phyloP scores from a whole-genome alignment of 2,888 invertebrate genomes.

The Cheilosia grossa region DNA sequence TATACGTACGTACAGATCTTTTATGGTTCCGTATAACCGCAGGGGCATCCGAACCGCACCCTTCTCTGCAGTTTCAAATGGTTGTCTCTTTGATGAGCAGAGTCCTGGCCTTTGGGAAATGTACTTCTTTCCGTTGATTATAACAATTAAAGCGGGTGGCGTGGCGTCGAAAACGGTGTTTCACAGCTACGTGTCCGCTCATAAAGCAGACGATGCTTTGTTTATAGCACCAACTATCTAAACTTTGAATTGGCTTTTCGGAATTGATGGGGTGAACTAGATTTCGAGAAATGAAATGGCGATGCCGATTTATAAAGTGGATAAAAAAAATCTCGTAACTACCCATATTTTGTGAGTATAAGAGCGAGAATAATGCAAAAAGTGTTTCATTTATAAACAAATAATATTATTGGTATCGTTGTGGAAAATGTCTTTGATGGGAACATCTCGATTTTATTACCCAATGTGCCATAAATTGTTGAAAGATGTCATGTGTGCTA shows the following conservation, averaged over 20 bases:
- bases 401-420: no score
- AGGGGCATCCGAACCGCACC: constrained; percentile 29
- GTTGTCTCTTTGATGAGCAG: constrained; percentile 67
- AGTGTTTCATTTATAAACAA: no score
- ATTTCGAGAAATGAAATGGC: constrained; percentile 28
- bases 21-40: constrained; percentile 69
- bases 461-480: no score
- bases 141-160: constrained; percentile 57
- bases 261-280: constrained; percentile 22
- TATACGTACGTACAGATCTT: constrained; percentile 34
- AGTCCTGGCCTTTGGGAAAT: constrained; percentile 44
- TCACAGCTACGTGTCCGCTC: constrained; percentile 2
- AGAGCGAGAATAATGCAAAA: no score
- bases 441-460: no score
- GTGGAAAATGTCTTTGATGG: no score
- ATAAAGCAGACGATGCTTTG: constrained; percentile 62
- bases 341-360: no score
- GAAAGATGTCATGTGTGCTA: no score
- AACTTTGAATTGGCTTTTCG: constrained; percentile 28
- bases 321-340: neutral
- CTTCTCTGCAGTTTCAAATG: constrained; percentile 42
- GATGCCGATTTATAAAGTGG: constrained; percentile 41
- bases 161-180: constrained; percentile 43
- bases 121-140: constrained; percentile 61
- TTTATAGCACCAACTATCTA: constrained; percentile 54